A percentile compares a stretch with the other conserved stretches of the same genome.
phyloP scores from a whole-genome alignment of 2,888 invertebrate species.

The Metallyticus violacea region DNA sequence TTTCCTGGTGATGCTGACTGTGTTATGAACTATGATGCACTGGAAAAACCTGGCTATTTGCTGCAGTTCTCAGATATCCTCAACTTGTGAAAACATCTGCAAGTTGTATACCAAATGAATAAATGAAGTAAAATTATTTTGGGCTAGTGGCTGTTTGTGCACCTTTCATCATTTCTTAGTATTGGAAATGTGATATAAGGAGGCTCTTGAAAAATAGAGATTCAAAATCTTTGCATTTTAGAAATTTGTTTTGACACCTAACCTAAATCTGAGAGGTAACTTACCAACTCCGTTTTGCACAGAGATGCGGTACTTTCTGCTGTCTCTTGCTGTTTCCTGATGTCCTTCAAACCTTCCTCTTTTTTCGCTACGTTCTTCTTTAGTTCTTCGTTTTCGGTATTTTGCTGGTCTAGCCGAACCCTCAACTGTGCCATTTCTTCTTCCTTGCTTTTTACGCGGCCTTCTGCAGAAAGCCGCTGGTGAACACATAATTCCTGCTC shows the following conservation, averaged over 20 bases:
- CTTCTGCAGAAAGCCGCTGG: slow-evolving; percentile 29
- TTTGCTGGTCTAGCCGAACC: slow-evolving; percentile 28
- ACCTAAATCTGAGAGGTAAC: neutral
- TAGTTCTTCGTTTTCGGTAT: slow-evolving; percentile 20
- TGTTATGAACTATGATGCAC: no score
- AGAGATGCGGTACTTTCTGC: slow-evolving; percentile 20
- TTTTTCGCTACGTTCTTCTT: slow-evolving; percentile 13
- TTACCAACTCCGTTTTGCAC: slow-evolving; percentile 33
- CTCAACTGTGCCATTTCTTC: slow-evolving; percentile 31
- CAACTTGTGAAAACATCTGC: no score
- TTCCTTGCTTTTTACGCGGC: slow-evolving; percentile 32
- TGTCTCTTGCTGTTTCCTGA: slow-evolving; percentile 25
- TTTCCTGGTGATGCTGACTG: no score
- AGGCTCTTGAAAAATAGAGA: no score
- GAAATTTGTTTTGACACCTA: neutral
- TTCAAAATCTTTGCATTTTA: no score
- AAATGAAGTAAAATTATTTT: no score
- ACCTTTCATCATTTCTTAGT: no score
- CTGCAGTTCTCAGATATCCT: no score
- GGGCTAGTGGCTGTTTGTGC: no score
- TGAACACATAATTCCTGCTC: slow-evolving; percentile 33
- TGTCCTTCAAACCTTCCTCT: slow-evolving; percentile 23
- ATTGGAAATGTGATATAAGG: no score
- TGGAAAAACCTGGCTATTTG: no score
- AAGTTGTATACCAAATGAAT: no score